phyloP scores from a whole-genome alignment of 2,797 vertebrate genomes.

The Darevskia mixta region DNA sequence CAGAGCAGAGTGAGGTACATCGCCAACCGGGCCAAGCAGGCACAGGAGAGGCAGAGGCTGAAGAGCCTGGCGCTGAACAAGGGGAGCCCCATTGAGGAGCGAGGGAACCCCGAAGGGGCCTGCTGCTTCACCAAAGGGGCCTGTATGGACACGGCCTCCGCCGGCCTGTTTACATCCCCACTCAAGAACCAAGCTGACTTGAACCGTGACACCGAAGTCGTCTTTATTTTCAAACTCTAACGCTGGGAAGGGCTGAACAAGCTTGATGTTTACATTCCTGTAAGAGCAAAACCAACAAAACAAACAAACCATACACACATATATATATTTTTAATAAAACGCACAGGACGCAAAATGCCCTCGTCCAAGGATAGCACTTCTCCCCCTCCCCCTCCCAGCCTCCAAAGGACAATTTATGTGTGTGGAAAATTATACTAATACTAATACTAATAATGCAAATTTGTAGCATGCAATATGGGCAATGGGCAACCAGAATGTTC shows the following conservation, averaged over 20 bases:
- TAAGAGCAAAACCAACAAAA: not conserved
- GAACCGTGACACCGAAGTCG: slow-evolving; percentile 79
- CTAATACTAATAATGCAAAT: slow-evolving; percentile 1
- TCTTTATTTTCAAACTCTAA: slow-evolving; percentile 86
- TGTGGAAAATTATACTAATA: not conserved
- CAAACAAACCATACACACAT: not conserved
- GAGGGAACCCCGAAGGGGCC: slow-evolving; percentile 92
- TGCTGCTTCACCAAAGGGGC: slow-evolving; percentile 85
- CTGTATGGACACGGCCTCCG: slow-evolving; percentile 78
- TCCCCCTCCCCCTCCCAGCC: slow-evolving; percentile 14
- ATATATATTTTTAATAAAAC: not conserved
- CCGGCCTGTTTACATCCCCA: slow-evolving; percentile 70
- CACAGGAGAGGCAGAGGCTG: slow-evolving; percentile 89
- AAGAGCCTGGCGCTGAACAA: slow-evolving; percentile 77
- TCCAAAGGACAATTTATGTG: not conserved
- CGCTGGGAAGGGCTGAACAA: slow-evolving; percentile 51
- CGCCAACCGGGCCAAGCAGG: slow-evolving; percentile 91
- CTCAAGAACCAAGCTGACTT: slow-evolving; percentile 65
- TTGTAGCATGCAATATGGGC: slow-evolving; percentile 23
- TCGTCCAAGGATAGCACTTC: not conserved
- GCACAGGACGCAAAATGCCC: not conserved
- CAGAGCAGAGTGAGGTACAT: slow-evolving; percentile 94
- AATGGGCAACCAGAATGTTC: slow-evolving; percentile 3
- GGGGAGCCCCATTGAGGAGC: slow-evolving; percentile 86
- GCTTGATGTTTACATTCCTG: slow-evolving; percentile 59